Evolutionary conservation across 1,140 invertebrate species (phyloP), one percentile per base, ranked within the genome.

Genomic region (Himalopsyche phryganea): DNA sequence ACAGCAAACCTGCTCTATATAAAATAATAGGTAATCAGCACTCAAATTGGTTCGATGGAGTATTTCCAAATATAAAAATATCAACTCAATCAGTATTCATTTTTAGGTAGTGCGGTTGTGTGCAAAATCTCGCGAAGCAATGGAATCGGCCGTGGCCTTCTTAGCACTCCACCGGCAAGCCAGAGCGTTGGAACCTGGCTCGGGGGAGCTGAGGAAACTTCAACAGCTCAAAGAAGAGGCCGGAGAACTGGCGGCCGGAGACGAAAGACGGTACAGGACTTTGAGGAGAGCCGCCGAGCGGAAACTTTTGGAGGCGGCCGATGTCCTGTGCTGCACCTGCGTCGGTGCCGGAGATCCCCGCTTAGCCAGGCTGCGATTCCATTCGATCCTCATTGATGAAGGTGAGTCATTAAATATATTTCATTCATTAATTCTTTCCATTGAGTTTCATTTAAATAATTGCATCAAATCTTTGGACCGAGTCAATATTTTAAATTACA

Each of bases 261-360:
- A 99, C 75, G 96, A 99, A 71, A 93, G 98, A 61, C 81, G 96
- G 4, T 99, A 98, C 69, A 81, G 94, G 11, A 86, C 89, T 23
- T 71, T 99, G 60, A 97, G 98, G 65, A 91, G 94, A 65, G 86
- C 89, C 6, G 88, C 94, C 15, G 98, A 99, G 70, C 87, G 93
- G 58, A 90, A 98, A 61, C 75, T 99, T 1, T 73, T 99, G 1
- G 91, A 95, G 67, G 91, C 92, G 11, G 98, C 98, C 13, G 97
- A 99, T 76, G 98, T 99, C 0, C 96, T 99, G 47, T 99, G 97
- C 67, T 98, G 96, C 67, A 99, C 98, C 0, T 99, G 97, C 75
- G 96, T 99, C 0, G 96, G 96, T 33, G 96, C 98, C 10, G 97
- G 98, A 1, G 98, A 99, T 79, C 92, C 93, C 0, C 77, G 97